Conservation (phyloP, 2,797 vertebrate species). For the Lepidocolaptes lacrymiger region DNA sequence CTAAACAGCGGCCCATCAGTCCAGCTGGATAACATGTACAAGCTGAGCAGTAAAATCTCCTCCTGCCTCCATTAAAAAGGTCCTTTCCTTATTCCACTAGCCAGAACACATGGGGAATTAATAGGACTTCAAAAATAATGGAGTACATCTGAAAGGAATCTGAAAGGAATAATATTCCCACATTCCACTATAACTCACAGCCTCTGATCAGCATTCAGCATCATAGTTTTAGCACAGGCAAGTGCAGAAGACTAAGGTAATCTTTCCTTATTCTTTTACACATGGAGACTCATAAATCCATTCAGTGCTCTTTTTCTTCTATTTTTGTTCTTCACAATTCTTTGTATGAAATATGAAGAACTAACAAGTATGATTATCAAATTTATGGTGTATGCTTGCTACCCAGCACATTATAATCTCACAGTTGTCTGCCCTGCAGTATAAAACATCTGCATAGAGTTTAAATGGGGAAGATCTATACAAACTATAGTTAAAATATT, state of each 20-base stretch:
- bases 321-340: neutral
- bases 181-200: constrained; percentile 41
- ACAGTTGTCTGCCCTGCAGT: constrained; percentile 71
- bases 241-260: constrained; percentile 30
- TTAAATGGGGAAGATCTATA: constrained; percentile 69
- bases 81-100: constrained; percentile 72
- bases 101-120: constrained; percentile 36
- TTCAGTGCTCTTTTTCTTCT: neutral
- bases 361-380: constrained; percentile 68
- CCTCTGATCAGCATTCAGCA: neutral
- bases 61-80: constrained; percentile 75
- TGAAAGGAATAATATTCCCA: constrained; percentile 47
- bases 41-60: constrained; percentile 64
- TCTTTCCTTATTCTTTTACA: constrained; percentile 54
- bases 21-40: constrained; percentile 83
- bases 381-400: constrained; percentile 66
- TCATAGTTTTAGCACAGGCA: constrained; percentile 42
- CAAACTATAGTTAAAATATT: constrained; percentile 77
- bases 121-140: constrained; percentile 27
- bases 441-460: constrained; percentile 69
- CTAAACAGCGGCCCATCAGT: constrained; percentile 78
- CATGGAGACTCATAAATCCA: constrained; percentile 28
- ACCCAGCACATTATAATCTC: constrained; percentile 48
- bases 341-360: constrained; percentile 66
- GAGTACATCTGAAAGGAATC: constrained; percentile 27